These are phyloP conservation scores for Melitaea athalia DNA, from an alignment of 2,888 invertebrate genomes.

Conservation along the genomic window DNA sequence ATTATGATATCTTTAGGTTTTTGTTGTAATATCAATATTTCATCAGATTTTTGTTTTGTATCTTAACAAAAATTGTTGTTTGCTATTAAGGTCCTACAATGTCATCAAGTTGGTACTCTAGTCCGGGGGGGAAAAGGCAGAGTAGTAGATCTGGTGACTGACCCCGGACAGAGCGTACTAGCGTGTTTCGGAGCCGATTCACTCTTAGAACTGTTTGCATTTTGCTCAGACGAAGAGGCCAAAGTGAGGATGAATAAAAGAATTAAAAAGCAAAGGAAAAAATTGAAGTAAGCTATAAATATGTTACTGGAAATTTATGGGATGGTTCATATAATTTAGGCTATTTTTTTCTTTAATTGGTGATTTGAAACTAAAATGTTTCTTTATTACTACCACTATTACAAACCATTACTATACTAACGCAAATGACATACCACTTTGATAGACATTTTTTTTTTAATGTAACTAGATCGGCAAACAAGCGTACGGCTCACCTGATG, in stretches of 20 bases:
- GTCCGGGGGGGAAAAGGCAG: slow-evolving; percentile 90
- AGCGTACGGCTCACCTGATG: too few species aligned
- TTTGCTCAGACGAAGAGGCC: slow-evolving; percentile 89
- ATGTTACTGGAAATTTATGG: neutral
- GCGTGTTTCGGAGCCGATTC: slow-evolving; percentile 93
- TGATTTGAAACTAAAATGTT: slow-evolving; percentile 29
- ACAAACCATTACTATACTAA: too few species aligned
- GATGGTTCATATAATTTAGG: too few species aligned
- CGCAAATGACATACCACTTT: too few species aligned
- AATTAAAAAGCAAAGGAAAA: slow-evolving; percentile 87
- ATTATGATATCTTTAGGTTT: too few species aligned
- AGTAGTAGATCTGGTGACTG: slow-evolving; percentile 88
- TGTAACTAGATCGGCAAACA: too few species aligned
- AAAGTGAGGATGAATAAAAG: slow-evolving; percentile 87
- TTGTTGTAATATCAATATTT: neutral
- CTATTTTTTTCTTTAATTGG: slow-evolving; percentile 38
- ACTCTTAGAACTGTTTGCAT: slow-evolving; percentile 90
- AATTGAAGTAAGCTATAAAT: slow-evolving; percentile 66
- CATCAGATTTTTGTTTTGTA: neutral
- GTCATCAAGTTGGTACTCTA: slow-evolving; percentile 90
- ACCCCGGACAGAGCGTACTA: slow-evolving; percentile 87
- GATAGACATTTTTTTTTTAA: too few species aligned
- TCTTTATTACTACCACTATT: too few species aligned
- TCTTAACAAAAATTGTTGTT: neutral
- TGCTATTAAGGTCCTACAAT: slow-evolving; percentile 77